Conservation (phyloP, 30 jellyfish, hydroid and myxozoan genomes). For the Pseudorhiza aurosa region DNA sequence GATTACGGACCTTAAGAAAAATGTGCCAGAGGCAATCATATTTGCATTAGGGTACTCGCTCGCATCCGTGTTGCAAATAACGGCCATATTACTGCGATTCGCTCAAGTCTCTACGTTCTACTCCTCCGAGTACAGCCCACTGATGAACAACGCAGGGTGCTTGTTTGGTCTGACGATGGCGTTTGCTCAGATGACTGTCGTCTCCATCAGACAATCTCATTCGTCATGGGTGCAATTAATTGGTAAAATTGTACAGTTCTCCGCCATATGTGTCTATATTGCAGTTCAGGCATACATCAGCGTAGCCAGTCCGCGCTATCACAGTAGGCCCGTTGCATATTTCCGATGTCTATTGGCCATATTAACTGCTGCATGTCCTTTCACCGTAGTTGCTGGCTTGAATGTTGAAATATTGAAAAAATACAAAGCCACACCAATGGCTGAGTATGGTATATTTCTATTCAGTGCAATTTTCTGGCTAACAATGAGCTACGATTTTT, state of each 20-base stretch:
- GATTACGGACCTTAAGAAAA: slow-evolving; percentile 2
- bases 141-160: slow-evolving; percentile 1
- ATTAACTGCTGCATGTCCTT: background rate
- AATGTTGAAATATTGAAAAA: background rate
- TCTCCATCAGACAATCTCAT: slow-evolving; percentile 10
- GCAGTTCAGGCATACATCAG: slow-evolving; percentile 39
- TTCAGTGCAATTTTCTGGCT: slow-evolving; percentile 31
- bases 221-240: slow-evolving; percentile 16
- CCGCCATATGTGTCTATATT: slow-evolving; percentile 31
- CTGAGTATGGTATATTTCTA: slow-evolving; percentile 22
- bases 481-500: slow-evolving; percentile 31
- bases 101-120: slow-evolving; percentile 26
- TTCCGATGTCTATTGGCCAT: slow-evolving; percentile 13
- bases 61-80: slow-evolving; percentile 13
- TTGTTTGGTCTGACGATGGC: slow-evolving; percentile 20
- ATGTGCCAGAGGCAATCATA: slow-evolving; percentile 29
- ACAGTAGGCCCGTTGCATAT: slow-evolving; percentile 12
- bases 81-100: slow-evolving; percentile 20
- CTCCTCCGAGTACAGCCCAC: slow-evolving; percentile 24
- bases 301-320: slow-evolving; percentile 9
- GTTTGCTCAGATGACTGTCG: slow-evolving; percentile 17
- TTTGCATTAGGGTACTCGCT: slow-evolving; percentile 34
- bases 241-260: slow-evolving; percentile 19
- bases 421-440: slow-evolving; percentile 11
- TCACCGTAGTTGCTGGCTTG: slow-evolving; percentile 19